Percentiles rank a stretch among this genome's conserved stretches.
Evolutionary conservation across 2,797 vertebrate genomes (phyloP).

Genomic region (Silurus lanzhouensis): DNA sequence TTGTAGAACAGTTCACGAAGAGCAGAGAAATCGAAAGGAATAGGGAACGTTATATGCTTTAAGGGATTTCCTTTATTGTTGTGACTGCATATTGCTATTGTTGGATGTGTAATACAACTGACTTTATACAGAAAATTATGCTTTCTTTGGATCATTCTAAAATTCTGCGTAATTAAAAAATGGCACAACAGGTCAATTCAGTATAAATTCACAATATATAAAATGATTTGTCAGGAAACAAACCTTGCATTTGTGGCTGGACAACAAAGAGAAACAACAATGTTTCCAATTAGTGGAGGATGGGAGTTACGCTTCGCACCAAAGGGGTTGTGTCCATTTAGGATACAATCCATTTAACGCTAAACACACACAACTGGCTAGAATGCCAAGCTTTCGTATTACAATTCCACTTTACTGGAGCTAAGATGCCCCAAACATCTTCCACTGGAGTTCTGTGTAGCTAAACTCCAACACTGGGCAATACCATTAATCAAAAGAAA

Average conservation of each 20-base stretch:
- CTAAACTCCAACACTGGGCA: no score
- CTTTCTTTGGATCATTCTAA: neutral
- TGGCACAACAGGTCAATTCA: neutral
- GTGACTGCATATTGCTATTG: neutral
- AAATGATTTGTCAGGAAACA: neutral
- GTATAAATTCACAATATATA: neutral
- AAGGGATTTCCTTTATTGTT: slow-evolving; percentile 21
- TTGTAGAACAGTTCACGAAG: neutral
- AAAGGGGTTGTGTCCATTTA: neutral
- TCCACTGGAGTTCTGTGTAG: no score
- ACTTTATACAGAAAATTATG: slow-evolving; percentile 16
- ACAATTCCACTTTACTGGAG: no score
- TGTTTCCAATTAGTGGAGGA: neutral
- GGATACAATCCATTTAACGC: neutral
- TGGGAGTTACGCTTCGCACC: neutral
- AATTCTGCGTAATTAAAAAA: neutral
- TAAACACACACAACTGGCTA: no score
- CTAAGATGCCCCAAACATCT: no score
- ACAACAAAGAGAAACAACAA: neutral
- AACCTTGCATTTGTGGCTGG: neutral
- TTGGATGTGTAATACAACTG: neutral
- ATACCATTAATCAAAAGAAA: no score
- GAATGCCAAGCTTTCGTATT: no score
- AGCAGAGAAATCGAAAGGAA: neutral
- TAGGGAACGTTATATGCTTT: slow-evolving; percentile 6